Evolutionary conservation across 2,797 vertebrate genomes (phyloP).

Genomic region (Sciurus vulgaris): DNA sequence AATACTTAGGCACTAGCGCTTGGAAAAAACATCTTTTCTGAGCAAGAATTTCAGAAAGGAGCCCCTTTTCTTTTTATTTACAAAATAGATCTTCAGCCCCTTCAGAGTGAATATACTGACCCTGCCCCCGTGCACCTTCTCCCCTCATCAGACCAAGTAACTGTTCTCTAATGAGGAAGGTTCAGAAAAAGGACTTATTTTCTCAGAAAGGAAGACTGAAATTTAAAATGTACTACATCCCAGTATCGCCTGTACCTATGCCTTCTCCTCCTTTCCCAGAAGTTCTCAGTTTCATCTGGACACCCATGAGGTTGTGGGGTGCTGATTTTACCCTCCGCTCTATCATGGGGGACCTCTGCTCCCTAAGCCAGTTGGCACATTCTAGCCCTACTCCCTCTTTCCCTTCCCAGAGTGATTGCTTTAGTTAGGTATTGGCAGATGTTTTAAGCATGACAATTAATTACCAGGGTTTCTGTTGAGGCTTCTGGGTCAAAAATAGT

Average conservation of each 20-base stretch:
- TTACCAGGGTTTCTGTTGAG: not conserved
- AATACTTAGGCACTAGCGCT: not conserved
- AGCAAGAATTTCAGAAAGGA: not conserved
- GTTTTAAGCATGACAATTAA: conserved; percentile 15
- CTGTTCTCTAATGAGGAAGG: not conserved
- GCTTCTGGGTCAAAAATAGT: conserved; percentile 50
- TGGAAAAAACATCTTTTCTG: conserved; percentile 41
- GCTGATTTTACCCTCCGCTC: not conserved
- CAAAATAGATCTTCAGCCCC: not conserved
- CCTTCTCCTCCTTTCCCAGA: not conserved
- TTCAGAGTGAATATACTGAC: not conserved
- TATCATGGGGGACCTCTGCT: not conserved
- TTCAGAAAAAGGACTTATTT: conserved; percentile 1
- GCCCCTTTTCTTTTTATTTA: conserved; percentile 5
- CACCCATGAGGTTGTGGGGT: not conserved
- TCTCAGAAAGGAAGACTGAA: not conserved
- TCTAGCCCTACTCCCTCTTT: not conserved
- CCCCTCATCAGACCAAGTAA: not conserved
- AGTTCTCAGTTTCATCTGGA: not conserved
- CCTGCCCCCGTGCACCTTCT: not conserved
- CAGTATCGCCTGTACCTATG: not conserved
- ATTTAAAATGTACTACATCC: not conserved
- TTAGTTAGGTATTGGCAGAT: not conserved
- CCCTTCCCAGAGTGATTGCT: not conserved
- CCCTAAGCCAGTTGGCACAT: not conserved